Evolutionary conservation across 2,113 vertebrate genomes (phyloP).

Genomic region (Bolborhynchus lineola): DNA sequence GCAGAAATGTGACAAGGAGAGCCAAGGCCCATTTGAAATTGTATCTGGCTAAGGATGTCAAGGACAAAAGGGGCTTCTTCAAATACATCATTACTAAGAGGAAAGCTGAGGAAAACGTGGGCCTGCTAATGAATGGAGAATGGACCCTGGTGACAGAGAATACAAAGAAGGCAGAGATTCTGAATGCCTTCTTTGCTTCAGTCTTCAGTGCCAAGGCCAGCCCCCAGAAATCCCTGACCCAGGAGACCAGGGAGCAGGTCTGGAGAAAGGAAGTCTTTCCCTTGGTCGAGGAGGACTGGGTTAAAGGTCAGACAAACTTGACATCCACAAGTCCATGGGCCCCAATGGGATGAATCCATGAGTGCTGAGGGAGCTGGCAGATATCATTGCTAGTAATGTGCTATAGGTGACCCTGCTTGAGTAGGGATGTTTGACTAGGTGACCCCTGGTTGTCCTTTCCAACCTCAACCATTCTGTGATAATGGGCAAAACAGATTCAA

Average conservation of each 20-base stretch:
- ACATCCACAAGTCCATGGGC: not conserved
- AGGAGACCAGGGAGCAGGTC: not conserved
- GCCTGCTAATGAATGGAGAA: not conserved
- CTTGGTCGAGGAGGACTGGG: not conserved
- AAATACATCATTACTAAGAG: not conserved
- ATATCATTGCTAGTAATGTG: too few relatives aligned
- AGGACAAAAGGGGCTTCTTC: not conserved
- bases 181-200: not conserved
- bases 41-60: not conserved
- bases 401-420: too few relatives aligned
- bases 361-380: not conserved
- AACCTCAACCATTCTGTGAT: too few relatives aligned
- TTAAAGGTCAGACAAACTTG: not conserved
- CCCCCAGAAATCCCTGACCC: not conserved
- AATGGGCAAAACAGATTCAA: not conserved
- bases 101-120: not conserved
- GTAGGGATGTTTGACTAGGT: too few relatives aligned
- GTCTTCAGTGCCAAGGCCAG: not conserved
- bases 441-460: too few relatives aligned
- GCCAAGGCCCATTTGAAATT: not conserved
- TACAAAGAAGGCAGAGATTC: not conserved
- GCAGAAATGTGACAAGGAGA: not conserved
- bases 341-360: not conserved
- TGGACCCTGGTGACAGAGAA: not conserved
- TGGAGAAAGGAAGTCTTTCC: not conserved